These are phyloP conservation scores for Atherinosoma microstoma DNA, from an alignment of 2,797 vertebrate species.

Conservation along the genomic window DNA sequence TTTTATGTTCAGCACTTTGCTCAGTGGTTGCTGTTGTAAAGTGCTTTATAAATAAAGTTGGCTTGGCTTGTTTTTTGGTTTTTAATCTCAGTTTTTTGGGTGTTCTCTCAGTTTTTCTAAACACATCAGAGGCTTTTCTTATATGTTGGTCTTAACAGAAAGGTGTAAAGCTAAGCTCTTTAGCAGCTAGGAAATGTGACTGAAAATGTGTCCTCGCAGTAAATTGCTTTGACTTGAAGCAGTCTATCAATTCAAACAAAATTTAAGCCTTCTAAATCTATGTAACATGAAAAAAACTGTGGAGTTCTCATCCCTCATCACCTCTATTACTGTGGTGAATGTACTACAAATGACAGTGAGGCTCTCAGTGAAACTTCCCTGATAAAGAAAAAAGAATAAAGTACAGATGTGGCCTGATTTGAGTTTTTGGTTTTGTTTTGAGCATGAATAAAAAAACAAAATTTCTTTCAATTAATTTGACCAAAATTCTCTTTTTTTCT, in stretches of 20 bases:
- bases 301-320: background rate
- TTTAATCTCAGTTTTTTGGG: background rate
- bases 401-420: background rate
- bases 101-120: background rate
- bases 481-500: background rate
- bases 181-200: background rate
- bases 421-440: background rate
- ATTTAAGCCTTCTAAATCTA: background rate
- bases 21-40: no score
- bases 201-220: background rate
- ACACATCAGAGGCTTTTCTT: no score
- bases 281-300: background rate
- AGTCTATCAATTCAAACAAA: background rate
- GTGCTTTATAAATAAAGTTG: no score
- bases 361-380: no score
- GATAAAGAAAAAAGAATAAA: background rate
- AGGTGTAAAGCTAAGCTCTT: background rate
- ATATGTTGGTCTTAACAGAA: background rate
- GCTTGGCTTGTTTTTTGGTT: no score
- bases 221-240: background rate
- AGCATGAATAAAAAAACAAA: background rate
- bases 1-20: no score
- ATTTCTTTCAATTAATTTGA: background rate
- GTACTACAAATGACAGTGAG: background rate
- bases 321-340: background rate